Evolutionary conservation across 2,888 invertebrate species (phyloP).

Genomic region (Trypoxylon attenuatum): DNA sequence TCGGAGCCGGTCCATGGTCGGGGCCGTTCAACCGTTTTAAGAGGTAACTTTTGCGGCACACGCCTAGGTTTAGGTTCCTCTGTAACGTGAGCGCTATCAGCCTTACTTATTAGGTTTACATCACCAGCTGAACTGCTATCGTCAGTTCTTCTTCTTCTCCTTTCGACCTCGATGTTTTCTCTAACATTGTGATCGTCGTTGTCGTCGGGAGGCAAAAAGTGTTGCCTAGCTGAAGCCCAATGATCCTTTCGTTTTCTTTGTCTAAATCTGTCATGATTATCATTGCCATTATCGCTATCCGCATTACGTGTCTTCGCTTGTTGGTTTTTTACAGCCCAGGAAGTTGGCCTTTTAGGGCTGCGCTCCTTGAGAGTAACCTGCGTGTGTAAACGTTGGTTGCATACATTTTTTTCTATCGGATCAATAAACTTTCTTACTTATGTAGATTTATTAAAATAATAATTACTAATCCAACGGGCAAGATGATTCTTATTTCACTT

Average conservation of each 20-base stretch:
- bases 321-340: slow-evolving; percentile 67
- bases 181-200: slow-evolving; percentile 58
- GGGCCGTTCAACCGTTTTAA: slow-evolving; percentile 62
- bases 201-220: slow-evolving; percentile 63
- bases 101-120: slow-evolving; percentile 46
- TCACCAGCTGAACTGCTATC: slow-evolving; percentile 54
- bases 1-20: slow-evolving; percentile 42
- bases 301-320: slow-evolving; percentile 63
- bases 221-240: slow-evolving; percentile 71
- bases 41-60: slow-evolving; percentile 67
- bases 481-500: slow-evolving; percentile 42
- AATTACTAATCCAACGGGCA: neutral
- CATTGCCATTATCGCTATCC: slow-evolving; percentile 61
- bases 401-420: no score
- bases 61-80: slow-evolving; percentile 55
- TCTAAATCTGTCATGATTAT: slow-evolving; percentile 62
- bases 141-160: slow-evolving; percentile 59
- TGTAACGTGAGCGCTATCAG: slow-evolving; percentile 32
- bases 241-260: slow-evolving; percentile 68
- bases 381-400: no score
- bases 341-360: slow-evolving; percentile 65
- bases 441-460: neutral
- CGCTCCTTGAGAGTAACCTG: slow-evolving; percentile 70
- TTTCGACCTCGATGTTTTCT: slow-evolving; percentile 59
- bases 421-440: no score